Evolutionary conservation across 2,113 vertebrate species (phyloP).

Genomic region (Chrysemys picta): DNA sequence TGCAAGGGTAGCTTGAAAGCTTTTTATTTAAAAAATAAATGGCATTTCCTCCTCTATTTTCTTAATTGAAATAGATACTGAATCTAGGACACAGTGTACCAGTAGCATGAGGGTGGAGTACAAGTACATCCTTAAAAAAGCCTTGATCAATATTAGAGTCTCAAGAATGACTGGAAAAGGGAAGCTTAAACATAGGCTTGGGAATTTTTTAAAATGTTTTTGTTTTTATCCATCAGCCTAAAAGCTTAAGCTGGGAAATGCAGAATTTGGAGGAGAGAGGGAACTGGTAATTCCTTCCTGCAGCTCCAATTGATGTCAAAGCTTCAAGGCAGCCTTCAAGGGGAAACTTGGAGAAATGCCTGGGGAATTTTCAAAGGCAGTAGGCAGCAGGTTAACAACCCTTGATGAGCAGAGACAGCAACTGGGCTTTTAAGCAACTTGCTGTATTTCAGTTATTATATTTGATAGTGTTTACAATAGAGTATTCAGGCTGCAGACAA

Average conservation of each 20-base stretch:
- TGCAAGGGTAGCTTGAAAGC: constrained; percentile 68
- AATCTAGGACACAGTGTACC: constrained; percentile 68
- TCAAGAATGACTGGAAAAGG: constrained; percentile 54
- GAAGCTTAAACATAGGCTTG: constrained; percentile 23
- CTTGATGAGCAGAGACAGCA: constrained; percentile 12
- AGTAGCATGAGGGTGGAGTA: constrained; percentile 38
- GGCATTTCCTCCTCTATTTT: constrained; percentile 64
- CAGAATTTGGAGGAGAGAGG: constrained; percentile 11
- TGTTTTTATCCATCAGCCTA: background rate
- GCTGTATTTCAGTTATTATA: background rate
- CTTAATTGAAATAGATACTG: constrained; percentile 74
- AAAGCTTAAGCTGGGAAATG: constrained; percentile 34
- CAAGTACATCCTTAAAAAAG: constrained; percentile 33
- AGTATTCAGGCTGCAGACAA: background rate
- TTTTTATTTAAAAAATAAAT: constrained; percentile 77
- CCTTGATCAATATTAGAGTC: constrained; percentile 67
- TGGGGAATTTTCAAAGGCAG: constrained; percentile 43
- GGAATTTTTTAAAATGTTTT: background rate
- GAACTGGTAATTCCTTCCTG: constrained; percentile 37
- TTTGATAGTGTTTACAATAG: background rate
- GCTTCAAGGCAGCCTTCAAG: constrained; percentile 41
- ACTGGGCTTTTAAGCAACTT: background rate
- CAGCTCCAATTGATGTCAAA: background rate
- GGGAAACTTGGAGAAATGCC: background rate
- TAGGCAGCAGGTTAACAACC: constrained; percentile 31